These are phyloP conservation scores for Zaprionus bogoriensis DNA, from an alignment of 2,888 invertebrate genomes.

Conservation along the genomic window DNA sequence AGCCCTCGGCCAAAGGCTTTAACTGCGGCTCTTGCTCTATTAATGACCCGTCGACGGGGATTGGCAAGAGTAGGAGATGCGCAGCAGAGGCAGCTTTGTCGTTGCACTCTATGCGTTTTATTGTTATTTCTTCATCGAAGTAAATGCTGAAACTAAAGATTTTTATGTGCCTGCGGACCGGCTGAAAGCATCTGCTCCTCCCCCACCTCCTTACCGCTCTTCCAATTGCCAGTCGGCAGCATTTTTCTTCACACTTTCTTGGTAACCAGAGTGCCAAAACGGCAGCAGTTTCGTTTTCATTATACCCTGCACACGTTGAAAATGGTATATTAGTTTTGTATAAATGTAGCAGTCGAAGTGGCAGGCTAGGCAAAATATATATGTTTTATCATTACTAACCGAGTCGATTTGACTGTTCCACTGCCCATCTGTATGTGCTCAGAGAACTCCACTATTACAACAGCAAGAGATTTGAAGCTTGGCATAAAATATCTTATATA, in stretches of 20 bases:
- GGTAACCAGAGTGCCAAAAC: conserved; percentile 58
- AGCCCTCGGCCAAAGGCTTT: conserved; percentile 53
- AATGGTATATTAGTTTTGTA: too few relatives aligned
- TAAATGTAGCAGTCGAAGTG: too few relatives aligned
- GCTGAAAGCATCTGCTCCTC: not conserved
- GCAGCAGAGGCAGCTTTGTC: conserved; percentile 6
- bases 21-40: conserved; percentile 41
- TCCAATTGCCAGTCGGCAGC: conserved; percentile 52
- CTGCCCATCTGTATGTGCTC: too few relatives aligned
- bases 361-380: too few relatives aligned
- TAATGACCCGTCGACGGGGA: conserved; percentile 45
- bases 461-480: too few relatives aligned
- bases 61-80: too few relatives aligned
- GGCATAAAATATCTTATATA: too few relatives aligned
- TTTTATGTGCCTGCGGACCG: not conserved
- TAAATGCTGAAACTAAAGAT: conserved; percentile 12
- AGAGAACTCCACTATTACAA: too few relatives aligned
- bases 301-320: too few relatives aligned
- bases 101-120: conserved; percentile 63
- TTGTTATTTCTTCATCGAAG: conserved; percentile 54
- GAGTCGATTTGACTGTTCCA: too few relatives aligned
- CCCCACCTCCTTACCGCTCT: conserved; percentile 30
- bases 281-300: too few relatives aligned
- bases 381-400: too few relatives aligned
- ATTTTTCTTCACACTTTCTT: conserved; percentile 76